Conservation (phyloP, 2,797 vertebrate species). For the Alcedo quadribrachys region DNA sequence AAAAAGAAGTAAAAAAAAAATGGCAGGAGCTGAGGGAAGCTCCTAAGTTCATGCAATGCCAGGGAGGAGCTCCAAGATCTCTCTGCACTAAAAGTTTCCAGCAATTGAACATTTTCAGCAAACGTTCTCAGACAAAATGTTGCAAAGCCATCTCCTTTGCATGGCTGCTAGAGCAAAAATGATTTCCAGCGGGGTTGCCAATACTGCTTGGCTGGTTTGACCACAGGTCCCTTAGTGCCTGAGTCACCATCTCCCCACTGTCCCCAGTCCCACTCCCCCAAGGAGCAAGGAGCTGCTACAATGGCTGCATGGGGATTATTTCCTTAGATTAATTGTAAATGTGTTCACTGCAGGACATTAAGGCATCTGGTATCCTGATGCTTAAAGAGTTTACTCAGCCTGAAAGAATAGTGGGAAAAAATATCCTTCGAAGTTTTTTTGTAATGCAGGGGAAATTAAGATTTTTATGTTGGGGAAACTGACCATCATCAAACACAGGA, state of each 20-base stretch:
- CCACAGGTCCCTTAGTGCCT: fast-evolving
- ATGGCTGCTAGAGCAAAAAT: not conserved
- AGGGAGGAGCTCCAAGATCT: slow-evolving; percentile 26
- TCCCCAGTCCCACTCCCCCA: not conserved
- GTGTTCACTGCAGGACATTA: not conserved
- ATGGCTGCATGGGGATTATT: fast-evolving
- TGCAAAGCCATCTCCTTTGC: not conserved
- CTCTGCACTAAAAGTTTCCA: slow-evolving; percentile 50
- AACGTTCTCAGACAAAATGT: not conserved
- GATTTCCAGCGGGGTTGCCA: slow-evolving; percentile 16
- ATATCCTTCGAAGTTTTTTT: not conserved
- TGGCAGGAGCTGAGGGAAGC: not conserved
- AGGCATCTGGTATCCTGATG: slow-evolving; percentile 57
- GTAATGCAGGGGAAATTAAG: slow-evolving; percentile 63
- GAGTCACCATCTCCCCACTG: not conserved
- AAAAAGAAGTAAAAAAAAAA: not conserved
- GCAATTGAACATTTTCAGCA: not conserved
- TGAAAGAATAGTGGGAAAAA: slow-evolving; percentile 30
- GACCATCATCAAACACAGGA: not conserved
- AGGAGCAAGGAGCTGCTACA: fast-evolving
- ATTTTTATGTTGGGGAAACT: not conserved
- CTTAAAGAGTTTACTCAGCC: slow-evolving; percentile 39
- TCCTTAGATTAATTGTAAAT: not conserved
- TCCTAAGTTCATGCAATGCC: not conserved
- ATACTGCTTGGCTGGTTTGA: not conserved